These are phyloP conservation scores for Heterohyrax brucei DNA, from an alignment of 2,797 vertebrate species.

Conservation along the genomic window DNA sequence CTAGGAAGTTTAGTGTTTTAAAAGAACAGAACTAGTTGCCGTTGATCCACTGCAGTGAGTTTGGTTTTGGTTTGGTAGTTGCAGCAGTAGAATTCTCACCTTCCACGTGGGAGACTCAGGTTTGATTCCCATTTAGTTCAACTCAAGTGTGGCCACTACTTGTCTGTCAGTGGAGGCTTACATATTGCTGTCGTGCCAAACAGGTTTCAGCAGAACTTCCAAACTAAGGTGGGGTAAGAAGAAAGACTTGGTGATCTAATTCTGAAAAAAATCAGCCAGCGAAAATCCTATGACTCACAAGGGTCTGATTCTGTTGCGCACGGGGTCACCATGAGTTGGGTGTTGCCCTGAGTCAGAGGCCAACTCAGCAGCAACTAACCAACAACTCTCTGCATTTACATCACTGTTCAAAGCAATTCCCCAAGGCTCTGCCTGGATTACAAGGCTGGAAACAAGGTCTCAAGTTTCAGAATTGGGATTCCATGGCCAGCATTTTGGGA, in stretches of 20 bases:
- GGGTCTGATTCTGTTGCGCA: background rate
- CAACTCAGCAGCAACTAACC: background rate
- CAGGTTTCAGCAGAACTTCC: background rate
- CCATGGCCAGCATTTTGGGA: background rate
- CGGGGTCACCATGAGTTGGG: background rate
- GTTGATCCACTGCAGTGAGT: background rate
- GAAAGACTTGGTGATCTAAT: background rate
- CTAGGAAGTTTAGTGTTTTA: constrained; percentile 6
- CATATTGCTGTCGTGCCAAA: background rate
- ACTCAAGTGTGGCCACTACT: background rate
- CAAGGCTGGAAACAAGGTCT: background rate
- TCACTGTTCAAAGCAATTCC: background rate
- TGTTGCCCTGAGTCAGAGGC: background rate
- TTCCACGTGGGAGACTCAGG: background rate
- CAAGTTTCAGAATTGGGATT: background rate
- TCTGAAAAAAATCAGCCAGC: background rate
- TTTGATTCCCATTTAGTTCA: background rate
- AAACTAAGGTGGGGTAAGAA: background rate
- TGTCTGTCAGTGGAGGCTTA: background rate
- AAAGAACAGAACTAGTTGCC: constrained; percentile 4
- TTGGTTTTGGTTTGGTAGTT: background rate
- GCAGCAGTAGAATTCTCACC: background rate
- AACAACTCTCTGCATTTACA: background rate
- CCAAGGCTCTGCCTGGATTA: background rate
- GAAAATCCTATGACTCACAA: background rate